Conservation (phyloP, 2,797 vertebrate genomes). For the Argya squamiceps region DNA sequence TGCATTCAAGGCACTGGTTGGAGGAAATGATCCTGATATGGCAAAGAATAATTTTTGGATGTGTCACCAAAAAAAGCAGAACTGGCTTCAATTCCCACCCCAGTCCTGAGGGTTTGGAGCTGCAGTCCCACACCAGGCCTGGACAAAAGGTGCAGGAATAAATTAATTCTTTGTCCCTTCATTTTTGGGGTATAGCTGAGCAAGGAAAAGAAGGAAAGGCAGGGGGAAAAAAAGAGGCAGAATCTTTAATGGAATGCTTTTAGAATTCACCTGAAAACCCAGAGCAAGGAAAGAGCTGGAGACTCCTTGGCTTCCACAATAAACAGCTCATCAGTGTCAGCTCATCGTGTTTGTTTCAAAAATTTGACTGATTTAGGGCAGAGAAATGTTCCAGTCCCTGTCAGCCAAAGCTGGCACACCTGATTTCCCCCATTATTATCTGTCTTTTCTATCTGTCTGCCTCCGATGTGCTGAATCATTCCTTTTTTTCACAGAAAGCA, state of each 20-base stretch:
- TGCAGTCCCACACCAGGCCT: background rate
- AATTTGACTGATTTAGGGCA: background rate
- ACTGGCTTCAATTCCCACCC: background rate
- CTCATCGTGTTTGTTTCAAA: background rate
- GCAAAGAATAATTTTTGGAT: background rate
- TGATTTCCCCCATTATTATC: background rate
- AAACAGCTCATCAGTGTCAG: background rate
- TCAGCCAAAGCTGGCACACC: background rate
- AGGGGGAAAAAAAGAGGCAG: background rate
- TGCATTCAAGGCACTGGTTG: background rate
- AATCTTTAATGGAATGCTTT: background rate
- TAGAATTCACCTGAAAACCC: background rate
- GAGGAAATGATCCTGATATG: background rate
- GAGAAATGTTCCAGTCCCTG: background rate
- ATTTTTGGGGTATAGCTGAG: fast-evolving
- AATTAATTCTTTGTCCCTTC: background rate
- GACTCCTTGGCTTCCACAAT: background rate
- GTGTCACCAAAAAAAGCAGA: background rate
- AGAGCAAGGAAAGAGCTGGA: background rate
- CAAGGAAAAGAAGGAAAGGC: background rate
- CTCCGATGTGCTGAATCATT: conserved; percentile 10
- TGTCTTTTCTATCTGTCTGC: background rate
- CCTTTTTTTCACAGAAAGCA: background rate
- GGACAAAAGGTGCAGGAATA: background rate
- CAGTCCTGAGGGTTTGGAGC: background rate